phyloP scores from a whole-genome alignment of 2,113 vertebrate species.

The Cranoglanis bouderius region DNA sequence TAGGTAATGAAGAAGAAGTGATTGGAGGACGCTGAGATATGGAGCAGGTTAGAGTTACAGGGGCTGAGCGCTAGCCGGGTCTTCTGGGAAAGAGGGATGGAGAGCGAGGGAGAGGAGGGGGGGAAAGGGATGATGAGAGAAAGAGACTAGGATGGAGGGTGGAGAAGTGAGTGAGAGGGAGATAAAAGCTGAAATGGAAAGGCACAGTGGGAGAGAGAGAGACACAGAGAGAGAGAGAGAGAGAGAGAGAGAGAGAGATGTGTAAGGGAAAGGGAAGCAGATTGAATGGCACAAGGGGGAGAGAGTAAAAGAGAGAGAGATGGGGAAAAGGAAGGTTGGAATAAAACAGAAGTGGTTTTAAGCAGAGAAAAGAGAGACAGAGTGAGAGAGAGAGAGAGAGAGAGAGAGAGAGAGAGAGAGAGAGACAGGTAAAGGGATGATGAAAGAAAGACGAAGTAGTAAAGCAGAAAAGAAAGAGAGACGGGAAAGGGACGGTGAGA shows the following conservation, averaged over 20 bases:
- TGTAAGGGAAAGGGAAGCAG: not conserved
- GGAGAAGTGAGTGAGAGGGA: not conserved
- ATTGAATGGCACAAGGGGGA: too few relatives aligned
- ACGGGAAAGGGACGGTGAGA: not conserved
- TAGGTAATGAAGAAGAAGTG: slow-evolving; percentile 50
- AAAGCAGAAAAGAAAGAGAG: not conserved
- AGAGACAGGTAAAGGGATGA: not conserved
- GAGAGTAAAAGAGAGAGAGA: not conserved
- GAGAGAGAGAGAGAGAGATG: not conserved
- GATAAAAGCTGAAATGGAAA: not conserved
- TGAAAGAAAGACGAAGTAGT: slow-evolving; percentile 19
- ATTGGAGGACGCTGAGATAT: slow-evolving; percentile 35
- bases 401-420: not conserved
- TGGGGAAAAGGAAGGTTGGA: not conserved
- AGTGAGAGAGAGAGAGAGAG: not conserved
- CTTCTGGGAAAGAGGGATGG: slow-evolving; percentile 39
- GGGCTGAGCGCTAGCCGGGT: not conserved
- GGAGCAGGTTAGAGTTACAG: slow-evolving; percentile 46
- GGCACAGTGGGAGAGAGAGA: not conserved
- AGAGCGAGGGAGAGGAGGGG: not conserved
- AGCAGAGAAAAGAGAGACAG: not conserved
- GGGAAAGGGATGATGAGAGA: not conserved
- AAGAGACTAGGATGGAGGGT: not conserved
- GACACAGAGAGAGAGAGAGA: too few relatives aligned
- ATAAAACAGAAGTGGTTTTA: not conserved